Base-by-base conservation (phyloP, 2,888 invertebrate species). In the Liopterus haemorrhoidalis region DNA sequence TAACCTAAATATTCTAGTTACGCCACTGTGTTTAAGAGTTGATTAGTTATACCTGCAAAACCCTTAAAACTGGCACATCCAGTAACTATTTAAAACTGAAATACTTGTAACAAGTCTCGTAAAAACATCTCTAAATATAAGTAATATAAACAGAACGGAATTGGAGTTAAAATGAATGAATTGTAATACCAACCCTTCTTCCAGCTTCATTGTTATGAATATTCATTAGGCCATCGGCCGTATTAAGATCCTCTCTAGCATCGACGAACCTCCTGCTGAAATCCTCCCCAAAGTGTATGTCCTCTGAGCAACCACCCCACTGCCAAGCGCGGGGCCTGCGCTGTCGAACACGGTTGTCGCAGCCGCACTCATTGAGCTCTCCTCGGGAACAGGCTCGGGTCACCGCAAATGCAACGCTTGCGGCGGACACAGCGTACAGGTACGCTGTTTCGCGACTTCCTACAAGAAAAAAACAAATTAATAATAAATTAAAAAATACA, bases 281-380 rank as follows among this genome's bases (percentile, higher is more conserved):
- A 63, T 79, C 80, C 60, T 87, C 85, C 3, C 91, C 91, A 56
- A 84, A 91, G 64, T 83, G 74, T 52, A 88, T 84, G 57, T 89
- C 87, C 81, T 92, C 91, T 24, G 91, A 92, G 67, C 93, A 93
- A 1, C 92, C 92, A 48, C 92, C 91, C 93, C 93, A 93, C 67
- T 91, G 86, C 85, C 86, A 86, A 56, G 82, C 81, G 50, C 82
- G 77, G 18, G 82, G 78, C 54, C 81, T 78, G 56, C 78, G 74
- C 45, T 59, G 58, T 35, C 56, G 57, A n/a, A 86, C 82, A 38
- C 81, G 75, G 49, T 81, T 81, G 66, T 92, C 92, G 64, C 92
- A 93, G 25, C 87, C 85, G 67, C 93, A 93, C 62, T 89, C 89
- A 56, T 84, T 82, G 39, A 93, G 74, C 62, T 90, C 87, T 5